phyloP scores from a whole-genome alignment of 2,888 invertebrate genomes.

The Morpho achilles region DNA sequence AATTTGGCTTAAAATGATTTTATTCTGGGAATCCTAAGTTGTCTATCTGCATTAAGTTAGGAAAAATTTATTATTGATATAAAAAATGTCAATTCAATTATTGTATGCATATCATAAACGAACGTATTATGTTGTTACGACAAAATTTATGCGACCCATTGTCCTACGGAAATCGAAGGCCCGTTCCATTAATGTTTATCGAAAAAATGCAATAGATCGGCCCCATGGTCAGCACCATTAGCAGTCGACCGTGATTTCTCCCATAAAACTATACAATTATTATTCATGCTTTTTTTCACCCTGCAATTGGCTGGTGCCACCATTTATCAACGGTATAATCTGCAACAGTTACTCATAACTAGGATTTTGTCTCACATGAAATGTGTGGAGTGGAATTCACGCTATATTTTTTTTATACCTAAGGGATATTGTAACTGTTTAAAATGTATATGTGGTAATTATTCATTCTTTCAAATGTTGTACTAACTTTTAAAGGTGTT shows the following conservation, averaged over 20 bases:
- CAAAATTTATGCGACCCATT: conserved; percentile 68
- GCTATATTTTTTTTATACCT: conserved; percentile 12
- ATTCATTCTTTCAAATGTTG: too few species aligned
- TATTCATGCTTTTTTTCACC: conserved; percentile 59
- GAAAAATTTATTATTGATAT: not conserved
- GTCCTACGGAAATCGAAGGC: conserved; percentile 72
- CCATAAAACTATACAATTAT: conserved; percentile 59
- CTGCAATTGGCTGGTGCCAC: conserved; percentile 56
- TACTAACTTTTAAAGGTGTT: too few species aligned
- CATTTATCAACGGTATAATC: conserved; percentile 75
- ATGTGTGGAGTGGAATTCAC: conserved; percentile 41
- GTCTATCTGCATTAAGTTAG: too few species aligned
- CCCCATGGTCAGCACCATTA: conserved; percentile 61
- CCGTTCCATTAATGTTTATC: conserved; percentile 62
- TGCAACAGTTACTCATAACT: conserved; percentile 69
- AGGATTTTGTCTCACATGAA: conserved; percentile 46
- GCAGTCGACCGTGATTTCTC: conserved; percentile 57
- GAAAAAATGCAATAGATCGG: conserved; percentile 62
- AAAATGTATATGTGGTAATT: too few species aligned
- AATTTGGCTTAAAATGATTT: too few species aligned
- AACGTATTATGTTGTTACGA: conserved; percentile 59
- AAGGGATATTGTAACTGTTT: too few species aligned
- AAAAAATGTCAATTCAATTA: conserved; percentile 8
- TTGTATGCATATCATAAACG: conserved; percentile 49
- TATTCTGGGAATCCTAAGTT: too few species aligned